Evolutionary conservation across 1,140 invertebrate genomes (phyloP), one percentile per base, ranked within the genome.

Genomic region (Glossosoma conforme): DNA sequence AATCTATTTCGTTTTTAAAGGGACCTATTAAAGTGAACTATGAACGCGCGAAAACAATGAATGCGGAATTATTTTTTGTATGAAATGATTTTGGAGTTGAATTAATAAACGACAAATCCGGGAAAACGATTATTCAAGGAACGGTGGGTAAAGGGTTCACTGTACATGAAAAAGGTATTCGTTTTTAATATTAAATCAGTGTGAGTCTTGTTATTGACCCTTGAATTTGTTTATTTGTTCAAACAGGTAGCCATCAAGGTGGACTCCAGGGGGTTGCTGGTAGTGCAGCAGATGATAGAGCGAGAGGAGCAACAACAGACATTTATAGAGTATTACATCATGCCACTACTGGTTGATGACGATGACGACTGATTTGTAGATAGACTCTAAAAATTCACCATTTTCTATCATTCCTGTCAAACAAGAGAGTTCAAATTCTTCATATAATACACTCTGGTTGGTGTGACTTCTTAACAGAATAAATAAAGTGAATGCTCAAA

Each of bases 271-370:
- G 81, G 81, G 1, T 60, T 83, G 4, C 56, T 84, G 37, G 69
- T 80, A 22, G 60, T 84, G 11, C 81, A 83, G 55, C 60, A 83
- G 22, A 80, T 83, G 56, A 67, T 83, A 24, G 76, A 78, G 38
- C 75, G 77, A 44, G 78, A 81, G 28, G 75, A 77, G 28, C 66
- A 75, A 36, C 71, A 70, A 21, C 78, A 81, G 57, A 78, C 83
- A 67, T 82, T 80, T 65, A 76, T 82, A 2, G 78, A 82, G 54
- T 83, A 82, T 63, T 82, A 77, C 58, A 77, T 80, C 17, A 71
- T 76, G 22, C 74, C 78, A 17, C 65, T 77, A 36, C 50, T 63
- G 40, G 55, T 61, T 33, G 56, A 61, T 52, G 52, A 58, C 4
- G 54, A 56, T 20, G 46, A 47, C n/a, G 25, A 28, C 25, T 9